Conservation (phyloP, 2,113 vertebrate genomes). For the Pampusana beccarii region DNA sequence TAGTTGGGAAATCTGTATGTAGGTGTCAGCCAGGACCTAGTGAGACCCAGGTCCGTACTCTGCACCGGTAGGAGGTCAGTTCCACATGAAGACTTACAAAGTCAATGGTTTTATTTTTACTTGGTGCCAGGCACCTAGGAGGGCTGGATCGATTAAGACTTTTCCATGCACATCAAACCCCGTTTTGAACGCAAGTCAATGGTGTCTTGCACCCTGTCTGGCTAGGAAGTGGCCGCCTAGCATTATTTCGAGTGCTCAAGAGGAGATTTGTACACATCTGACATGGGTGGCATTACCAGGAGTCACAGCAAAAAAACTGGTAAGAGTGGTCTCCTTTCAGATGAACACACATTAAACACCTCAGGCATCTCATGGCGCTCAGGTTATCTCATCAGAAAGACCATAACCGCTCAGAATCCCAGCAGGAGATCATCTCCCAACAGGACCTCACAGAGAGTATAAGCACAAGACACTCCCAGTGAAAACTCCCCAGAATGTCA, state of each 20-base stretch:
- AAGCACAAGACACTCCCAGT: background rate
- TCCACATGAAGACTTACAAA: background rate
- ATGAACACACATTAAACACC: background rate
- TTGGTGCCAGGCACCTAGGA: background rate
- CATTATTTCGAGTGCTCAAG: background rate
- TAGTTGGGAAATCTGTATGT: rapidly evolving
- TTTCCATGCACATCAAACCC: background rate
- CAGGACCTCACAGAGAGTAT: background rate
- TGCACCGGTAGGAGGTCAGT: background rate
- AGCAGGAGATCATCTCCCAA: background rate
- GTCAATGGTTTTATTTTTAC: background rate
- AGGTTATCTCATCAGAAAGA: background rate
- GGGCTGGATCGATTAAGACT: background rate
- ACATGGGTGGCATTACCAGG: background rate
- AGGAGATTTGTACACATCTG: background rate
- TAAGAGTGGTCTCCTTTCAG: background rate
- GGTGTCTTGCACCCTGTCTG: background rate
- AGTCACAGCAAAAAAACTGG: background rate
- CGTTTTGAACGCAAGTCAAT: background rate
- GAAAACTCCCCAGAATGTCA: background rate
- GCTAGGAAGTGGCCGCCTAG: background rate
- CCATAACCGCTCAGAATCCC: background rate
- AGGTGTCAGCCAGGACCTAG: background rate
- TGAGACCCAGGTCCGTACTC: background rate
- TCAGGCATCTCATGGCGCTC: background rate